Evolutionary conservation across 1,140 invertebrate genomes (phyloP), one percentile per base, ranked within the genome.

Genomic region (Brachionus sp.): DNA sequence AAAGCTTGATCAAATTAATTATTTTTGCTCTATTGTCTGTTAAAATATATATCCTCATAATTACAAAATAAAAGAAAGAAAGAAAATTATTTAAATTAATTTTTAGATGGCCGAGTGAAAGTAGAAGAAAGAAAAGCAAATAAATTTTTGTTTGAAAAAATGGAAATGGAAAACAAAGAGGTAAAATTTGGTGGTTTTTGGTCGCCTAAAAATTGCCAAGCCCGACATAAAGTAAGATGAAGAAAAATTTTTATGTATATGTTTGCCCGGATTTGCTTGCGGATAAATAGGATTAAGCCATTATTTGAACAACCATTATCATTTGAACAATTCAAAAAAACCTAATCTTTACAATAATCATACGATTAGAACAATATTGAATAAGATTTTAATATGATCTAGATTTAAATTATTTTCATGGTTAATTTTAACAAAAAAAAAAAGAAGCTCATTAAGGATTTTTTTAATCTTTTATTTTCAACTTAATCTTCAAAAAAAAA

Each of bases 141-240:
- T 16, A 57, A 39, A 37, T 33, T 4, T 19, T 9, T 42, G n/a
- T n/a, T 62, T 2, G 53, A 64, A 1, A 23, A 68, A 44, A 66
- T 82, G 33, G 62, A 68, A 44, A 70, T 5, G 9, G 39, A 82
- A 9, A 46, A 68, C 33, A 5, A 13, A n/a, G 12, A 70, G 16
- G 80, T 82, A 9, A 66, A 66, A 57, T 68, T 66, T 33, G 80
- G 82, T n/a, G 87, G 87, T 19, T 85, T 57, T 42, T 86, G 53
- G 80, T 85, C 77, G 19, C 87, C 87, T 0, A 10, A 12, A 6
- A 42, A 84, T 10, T 88, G 88, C 73, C 42, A 86, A 42, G 84
- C 87, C 7, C 75, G 85, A 25, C 85, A 87, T 80, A 85, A 86
- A 5, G 85, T 87, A 39, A 86, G 87, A 23, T 83, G 87, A 29